A percentile compares a stretch with the other conserved stretches of the same genome.
Conservation (phyloP, 2,888 invertebrate genomes). For the Lithophane socia region DNA sequence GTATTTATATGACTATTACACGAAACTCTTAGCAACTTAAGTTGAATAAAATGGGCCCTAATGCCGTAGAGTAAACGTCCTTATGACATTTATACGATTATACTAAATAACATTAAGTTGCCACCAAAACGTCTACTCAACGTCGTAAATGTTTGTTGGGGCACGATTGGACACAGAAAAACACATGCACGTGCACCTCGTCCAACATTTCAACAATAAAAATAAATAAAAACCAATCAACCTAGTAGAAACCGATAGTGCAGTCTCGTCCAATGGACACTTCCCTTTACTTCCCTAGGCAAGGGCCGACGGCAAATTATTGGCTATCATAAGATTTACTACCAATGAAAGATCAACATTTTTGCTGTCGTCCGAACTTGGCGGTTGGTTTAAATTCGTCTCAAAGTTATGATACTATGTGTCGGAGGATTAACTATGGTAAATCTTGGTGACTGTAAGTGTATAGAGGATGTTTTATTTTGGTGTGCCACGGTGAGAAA, state of each 20-base stretch:
- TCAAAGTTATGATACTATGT: slow-evolving; percentile 12
- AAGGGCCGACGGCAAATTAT: slow-evolving; percentile 49
- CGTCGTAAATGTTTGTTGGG: too few species aligned
- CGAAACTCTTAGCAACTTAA: too few species aligned
- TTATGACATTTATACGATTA: too few species aligned
- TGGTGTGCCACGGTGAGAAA: slow-evolving; percentile 22
- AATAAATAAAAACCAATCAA: slow-evolving; percentile 19
- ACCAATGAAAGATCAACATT: slow-evolving; percentile 43
- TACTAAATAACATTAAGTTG: too few species aligned
- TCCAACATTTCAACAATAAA: not conserved
- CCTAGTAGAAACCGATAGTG: slow-evolving; percentile 24
- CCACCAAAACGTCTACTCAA: too few species aligned
- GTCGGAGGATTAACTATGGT: not conserved
- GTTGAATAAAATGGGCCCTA: too few species aligned
- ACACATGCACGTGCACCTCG: not conserved
- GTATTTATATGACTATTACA: too few species aligned
- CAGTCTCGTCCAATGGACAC: slow-evolving; percentile 16
- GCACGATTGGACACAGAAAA: not conserved
- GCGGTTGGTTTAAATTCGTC: slow-evolving; percentile 22
- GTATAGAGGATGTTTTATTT: slow-evolving; percentile 8
- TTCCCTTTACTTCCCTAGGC: slow-evolving; percentile 23
- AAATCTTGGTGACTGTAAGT: not conserved
- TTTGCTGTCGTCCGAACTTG: slow-evolving; percentile 27
- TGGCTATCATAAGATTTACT: slow-evolving; percentile 47
- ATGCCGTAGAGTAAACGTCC: too few species aligned